Evolutionary conservation across 2,113 vertebrate species (phyloP), one percentile per base, ranked within the genome.

Genomic region (Delphinus delphis): DNA sequence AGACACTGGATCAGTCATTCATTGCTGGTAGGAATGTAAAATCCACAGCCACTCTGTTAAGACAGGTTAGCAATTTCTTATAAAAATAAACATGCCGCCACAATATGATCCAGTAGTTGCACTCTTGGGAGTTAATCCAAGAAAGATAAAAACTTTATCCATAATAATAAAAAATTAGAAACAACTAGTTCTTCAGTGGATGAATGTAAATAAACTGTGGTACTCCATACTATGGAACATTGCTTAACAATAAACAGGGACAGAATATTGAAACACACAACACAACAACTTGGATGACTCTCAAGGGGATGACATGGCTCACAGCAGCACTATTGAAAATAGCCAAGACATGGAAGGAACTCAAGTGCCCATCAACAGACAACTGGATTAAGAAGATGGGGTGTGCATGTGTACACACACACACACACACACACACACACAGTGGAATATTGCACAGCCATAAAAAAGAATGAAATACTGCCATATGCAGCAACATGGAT

Each of bases 261-360:
- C 8, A 21, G 5, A 13, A 15, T 53, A 6, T 11, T 33, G 8
- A 6, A 6, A 62, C 6, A 6, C 25, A 26, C 0, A 21, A 15
- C 33, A 26, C 3, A n/a, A 68, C 21, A 28, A 84, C 15, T 44
- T 50, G 26, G 63, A 47, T 12, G 26, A n/a, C 2, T 1, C 65
- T 14, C 44, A 60, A 50, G 1, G 26, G 50, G 47, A 41, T n/a
- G 2, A 23, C 0, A 2, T 2, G 33, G 74, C 20, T 77, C 28
- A 14, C 3, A 58, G 33, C 33, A 80, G 50, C 50, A 15, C 33
- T 25, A 5, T 9, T 36, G 25, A 55, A 12, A 36, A 25, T 0
- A 23, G n/a, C 53, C 13, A 8, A 80, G 77, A 58, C 20, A 58
- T 3, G 53, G 12, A 41, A 36, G 33, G 31, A 36, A 8, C 53